Evolutionary conservation across 2,797 vertebrate genomes (phyloP).

Genomic region (Ataeniobius toweri): DNA sequence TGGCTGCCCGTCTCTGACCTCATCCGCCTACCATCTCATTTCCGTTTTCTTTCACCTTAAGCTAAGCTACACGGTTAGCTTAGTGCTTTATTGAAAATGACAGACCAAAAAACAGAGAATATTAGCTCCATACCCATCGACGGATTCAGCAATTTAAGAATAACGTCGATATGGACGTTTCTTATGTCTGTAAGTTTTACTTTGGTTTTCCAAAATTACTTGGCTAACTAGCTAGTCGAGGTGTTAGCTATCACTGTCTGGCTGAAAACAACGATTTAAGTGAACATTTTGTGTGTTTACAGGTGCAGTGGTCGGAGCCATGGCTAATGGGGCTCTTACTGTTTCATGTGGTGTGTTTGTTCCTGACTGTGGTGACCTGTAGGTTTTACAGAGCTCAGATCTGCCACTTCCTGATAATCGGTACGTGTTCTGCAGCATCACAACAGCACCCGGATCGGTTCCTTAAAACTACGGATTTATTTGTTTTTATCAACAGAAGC

Average conservation of each 20-base stretch:
- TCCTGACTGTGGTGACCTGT: conserved; percentile 83
- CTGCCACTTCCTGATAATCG: conserved; percentile 88
- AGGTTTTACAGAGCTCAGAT: conserved; percentile 87
- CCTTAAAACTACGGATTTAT: not conserved
- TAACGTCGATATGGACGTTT: conserved; percentile 84
- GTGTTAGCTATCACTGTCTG: not conserved
- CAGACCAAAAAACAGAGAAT: conserved; percentile 68
- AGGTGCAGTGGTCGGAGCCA: conserved; percentile 93
- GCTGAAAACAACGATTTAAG: not conserved
- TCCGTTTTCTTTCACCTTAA: conserved; percentile 34
- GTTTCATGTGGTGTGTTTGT: conserved; percentile 88
- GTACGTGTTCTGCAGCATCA: conserved; percentile 74
- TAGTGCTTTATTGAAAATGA: conserved; percentile 60
- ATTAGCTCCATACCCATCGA: conserved; percentile 76
- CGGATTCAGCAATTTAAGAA: conserved; percentile 77
- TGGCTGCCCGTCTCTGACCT: conserved; percentile 24
- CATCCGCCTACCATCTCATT: conserved; percentile 33
- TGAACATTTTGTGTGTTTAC: not conserved
- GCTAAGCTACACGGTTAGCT: not conserved
- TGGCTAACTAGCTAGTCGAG: not conserved
- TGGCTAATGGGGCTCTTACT: conserved; percentile 86
- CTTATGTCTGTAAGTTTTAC: conserved; percentile 79
- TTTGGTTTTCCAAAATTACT: not conserved
- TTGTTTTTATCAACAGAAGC: not conserved
- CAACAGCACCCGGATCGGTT: not conserved